phyloP scores from a whole-genome alignment of 2,113 vertebrate species.

The Benitochromis conjunctus region DNA sequence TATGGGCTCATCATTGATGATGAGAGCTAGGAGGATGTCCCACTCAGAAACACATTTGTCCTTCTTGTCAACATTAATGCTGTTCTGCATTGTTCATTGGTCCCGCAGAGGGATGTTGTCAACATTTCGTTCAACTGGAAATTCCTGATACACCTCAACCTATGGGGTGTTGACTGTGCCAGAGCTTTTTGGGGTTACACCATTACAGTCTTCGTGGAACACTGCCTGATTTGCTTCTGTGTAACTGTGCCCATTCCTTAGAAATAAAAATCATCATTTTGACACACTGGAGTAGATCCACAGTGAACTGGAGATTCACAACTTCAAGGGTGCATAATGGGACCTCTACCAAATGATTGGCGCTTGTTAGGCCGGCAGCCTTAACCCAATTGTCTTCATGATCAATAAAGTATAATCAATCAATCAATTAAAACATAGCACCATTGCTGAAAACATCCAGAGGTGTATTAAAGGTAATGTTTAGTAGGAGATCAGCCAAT shows the following conservation, averaged over 20 bases:
- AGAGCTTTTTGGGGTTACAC: neutral
- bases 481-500: neutral
- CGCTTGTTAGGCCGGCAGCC: no score
- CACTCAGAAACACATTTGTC: neutral
- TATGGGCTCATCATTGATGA: neutral
- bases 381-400: no score
- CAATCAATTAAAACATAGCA: neutral
- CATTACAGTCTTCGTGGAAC: neutral
- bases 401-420: no score
- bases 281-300: neutral
- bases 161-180: neutral
- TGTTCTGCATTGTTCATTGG: neutral
- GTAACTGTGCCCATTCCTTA: no score
- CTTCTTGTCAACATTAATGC: neutral
- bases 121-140: neutral
- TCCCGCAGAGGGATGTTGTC: neutral
- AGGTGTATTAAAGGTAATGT: neutral
- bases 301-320: neutral
- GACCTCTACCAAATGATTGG: neutral
- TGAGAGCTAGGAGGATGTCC: neutral
- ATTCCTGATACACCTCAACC: neutral
- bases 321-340: neutral
- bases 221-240: neutral
- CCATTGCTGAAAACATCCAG: neutral
- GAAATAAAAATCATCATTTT: no score